Conservation (phyloP, 1,140 invertebrate genomes). For the Gryllus bimaculatus region DNA sequence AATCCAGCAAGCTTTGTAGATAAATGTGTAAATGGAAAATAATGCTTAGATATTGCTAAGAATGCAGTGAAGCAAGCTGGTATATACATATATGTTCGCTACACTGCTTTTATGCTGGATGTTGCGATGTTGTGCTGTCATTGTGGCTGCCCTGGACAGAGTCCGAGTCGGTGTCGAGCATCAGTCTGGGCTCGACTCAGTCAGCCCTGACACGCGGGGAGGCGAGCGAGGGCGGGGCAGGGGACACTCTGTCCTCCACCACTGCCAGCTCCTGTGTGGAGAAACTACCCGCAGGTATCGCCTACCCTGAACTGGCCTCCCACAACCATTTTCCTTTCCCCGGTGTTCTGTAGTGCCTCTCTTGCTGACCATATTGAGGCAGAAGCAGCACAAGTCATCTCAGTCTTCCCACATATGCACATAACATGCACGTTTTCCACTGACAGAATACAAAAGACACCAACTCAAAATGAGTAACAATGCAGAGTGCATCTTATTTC, state of each 20-base stretch:
- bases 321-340: background rate
- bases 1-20: no score
- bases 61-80: background rate
- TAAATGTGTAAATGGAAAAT: no score
- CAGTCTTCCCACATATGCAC: no score
- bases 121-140: background rate
- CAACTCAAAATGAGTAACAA: no score
- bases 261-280: background rate
- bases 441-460: no score
- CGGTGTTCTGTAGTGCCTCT: background rate
- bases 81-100: background rate
- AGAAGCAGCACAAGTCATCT: background rate
- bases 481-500: no score
- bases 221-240: conserved; percentile 11
- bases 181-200: conserved; percentile 17
- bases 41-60: no score
- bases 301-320: background rate
- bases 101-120: background rate
- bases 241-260: conserved; percentile 10
- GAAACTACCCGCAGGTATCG: background rate
- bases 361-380: background rate
- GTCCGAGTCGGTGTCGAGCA: conserved; percentile 50
- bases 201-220: conserved; percentile 8
- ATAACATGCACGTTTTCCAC: no score
- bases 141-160: conserved; percentile 8